These are phyloP conservation scores for Bombyx mori DNA, from an alignment of 1,140 invertebrate species.

Conservation along the genomic window DNA sequence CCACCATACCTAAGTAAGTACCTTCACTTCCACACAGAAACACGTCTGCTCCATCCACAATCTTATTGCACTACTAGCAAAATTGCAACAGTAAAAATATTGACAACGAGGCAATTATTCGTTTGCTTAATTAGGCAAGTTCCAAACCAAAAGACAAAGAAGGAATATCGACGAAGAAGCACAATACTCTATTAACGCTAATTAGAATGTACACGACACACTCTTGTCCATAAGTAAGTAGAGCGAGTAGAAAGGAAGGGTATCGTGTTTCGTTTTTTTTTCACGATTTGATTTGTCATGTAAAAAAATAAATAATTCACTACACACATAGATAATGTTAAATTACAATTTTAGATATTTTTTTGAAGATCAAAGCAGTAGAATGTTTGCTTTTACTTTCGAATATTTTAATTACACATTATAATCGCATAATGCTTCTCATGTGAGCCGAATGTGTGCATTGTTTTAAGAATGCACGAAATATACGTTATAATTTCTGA, in stretches of 20 bases:
- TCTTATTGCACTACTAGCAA: conserved; percentile 11
- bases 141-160: neutral
- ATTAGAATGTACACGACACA: conserved; percentile 14
- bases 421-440: too few species aligned
- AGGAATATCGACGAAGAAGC: neutral
- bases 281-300: neutral
- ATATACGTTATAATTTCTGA: too few species aligned
- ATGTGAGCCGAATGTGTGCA: too few species aligned
- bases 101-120: conserved; percentile 3
- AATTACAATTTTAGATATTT: too few species aligned
- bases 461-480: too few species aligned
- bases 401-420: too few species aligned
- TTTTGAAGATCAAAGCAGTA: too few species aligned
- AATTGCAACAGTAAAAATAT: too few species aligned
- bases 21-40: conserved; percentile 19
- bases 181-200: conserved; percentile 9
- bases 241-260: conserved; percentile 24
- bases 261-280: conserved; percentile 11
- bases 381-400: too few species aligned
- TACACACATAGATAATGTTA: too few species aligned
- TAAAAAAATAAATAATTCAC: too few species aligned
- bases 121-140: neutral
- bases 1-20: conserved; percentile 22
- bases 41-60: conserved; percentile 21
- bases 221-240: conserved; percentile 21